Percentiles rank a stretch among this genome's conserved stretches.
Conservation (phyloP, 2,113 vertebrate species). For the Sturnira hondurensis region DNA sequence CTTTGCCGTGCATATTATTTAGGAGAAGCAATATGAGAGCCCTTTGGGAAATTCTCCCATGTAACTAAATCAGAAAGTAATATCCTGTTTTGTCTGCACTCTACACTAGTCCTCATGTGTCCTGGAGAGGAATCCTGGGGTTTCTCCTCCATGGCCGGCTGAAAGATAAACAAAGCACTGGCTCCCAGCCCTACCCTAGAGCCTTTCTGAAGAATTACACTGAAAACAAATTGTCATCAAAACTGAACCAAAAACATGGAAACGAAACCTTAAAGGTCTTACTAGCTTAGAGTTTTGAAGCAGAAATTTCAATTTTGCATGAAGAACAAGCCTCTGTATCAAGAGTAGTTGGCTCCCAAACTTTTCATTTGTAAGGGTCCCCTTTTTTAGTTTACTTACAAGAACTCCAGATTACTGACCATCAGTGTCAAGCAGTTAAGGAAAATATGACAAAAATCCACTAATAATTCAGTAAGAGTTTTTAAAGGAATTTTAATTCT, state of each 20-base stretch:
- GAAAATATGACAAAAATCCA: background rate
- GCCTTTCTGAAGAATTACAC: slow-evolving; percentile 1
- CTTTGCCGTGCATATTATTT: slow-evolving; percentile 60
- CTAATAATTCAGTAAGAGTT: background rate
- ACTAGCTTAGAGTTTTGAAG: background rate
- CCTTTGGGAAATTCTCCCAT: slow-evolving; percentile 26
- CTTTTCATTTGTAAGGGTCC: background rate
- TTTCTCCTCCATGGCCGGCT: background rate
- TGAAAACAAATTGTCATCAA: slow-evolving; percentile 42
- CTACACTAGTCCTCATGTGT: background rate
- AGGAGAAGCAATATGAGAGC: slow-evolving; percentile 57
- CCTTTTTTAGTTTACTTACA: background rate
- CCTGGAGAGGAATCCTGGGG: slow-evolving; percentile 39
- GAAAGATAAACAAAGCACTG: slow-evolving; percentile 32
- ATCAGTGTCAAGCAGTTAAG: background rate
- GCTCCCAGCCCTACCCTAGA: slow-evolving; percentile 1
- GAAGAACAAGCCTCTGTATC: background rate
- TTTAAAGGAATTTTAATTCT: background rate
- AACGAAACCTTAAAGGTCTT: slow-evolving; percentile 13
- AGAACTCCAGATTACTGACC: background rate
- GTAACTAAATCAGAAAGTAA: slow-evolving; percentile 61
- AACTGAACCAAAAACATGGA: background rate
- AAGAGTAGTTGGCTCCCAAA: background rate
- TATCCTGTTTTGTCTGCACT: slow-evolving; percentile 61
- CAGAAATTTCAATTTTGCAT: background rate